These are phyloP conservation scores for Eustalomyia histrio DNA, from an alignment of 2,888 invertebrate genomes.

Conservation along the genomic window DNA sequence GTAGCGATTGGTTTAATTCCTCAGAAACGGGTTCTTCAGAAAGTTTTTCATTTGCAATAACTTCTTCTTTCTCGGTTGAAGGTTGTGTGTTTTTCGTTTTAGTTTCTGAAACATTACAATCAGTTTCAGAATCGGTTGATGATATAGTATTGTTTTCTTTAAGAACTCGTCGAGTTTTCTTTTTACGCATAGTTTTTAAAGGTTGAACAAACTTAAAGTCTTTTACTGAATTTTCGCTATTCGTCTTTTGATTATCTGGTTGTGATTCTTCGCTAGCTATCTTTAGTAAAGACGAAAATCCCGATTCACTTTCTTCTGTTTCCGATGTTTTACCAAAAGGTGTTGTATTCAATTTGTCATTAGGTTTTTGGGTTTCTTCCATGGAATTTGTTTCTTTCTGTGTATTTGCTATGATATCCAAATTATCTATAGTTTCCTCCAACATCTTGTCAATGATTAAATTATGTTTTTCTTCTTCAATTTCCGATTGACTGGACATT, in stretches of 20 bases:
- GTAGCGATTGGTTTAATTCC: conserved; percentile 70
- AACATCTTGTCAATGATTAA: conserved; percentile 70
- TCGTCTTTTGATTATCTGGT: conserved; percentile 61
- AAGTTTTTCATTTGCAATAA: not conserved
- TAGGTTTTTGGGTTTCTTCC: conserved; percentile 27
- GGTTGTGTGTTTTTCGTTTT: conserved; percentile 20
- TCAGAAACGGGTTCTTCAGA: conserved; percentile 59
- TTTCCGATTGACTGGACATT: conserved; percentile 17
- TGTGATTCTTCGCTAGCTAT: conserved; percentile 74
- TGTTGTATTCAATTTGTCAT: conserved; percentile 32
- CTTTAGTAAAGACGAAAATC: conserved; percentile 71
- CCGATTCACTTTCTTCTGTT: conserved; percentile 74
- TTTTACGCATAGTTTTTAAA: conserved; percentile 72
- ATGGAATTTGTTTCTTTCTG: not conserved
- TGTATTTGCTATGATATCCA: not conserved
- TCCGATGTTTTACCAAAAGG: conserved; percentile 70
- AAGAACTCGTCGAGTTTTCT: conserved; percentile 74
- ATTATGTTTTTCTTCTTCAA: conserved; percentile 67
- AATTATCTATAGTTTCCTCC: conserved; percentile 71
- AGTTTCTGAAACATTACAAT: conserved; percentile 62
- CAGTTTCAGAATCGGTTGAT: conserved; percentile 75
- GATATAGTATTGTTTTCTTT: conserved; percentile 69
- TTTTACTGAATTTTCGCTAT: conserved; percentile 3
- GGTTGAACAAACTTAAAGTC: conserved; percentile 71
- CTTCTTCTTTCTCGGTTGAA: conserved; percentile 5